phyloP scores from a whole-genome alignment of 2,888 invertebrate species.

The Stegana nigrithorax region DNA sequence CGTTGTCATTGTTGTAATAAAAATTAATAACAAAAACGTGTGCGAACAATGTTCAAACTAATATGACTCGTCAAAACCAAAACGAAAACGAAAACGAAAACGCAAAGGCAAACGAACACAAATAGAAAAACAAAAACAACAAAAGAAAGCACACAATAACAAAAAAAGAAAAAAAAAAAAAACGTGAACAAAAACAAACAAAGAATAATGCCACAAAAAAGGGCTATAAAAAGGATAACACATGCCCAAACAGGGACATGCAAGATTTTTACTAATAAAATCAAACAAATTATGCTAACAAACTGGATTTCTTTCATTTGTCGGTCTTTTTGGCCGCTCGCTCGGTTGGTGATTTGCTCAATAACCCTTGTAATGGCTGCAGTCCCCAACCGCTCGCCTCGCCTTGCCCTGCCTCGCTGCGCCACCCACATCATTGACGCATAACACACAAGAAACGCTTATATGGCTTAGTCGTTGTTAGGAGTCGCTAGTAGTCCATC shows the following conservation, averaged over 20 bases:
- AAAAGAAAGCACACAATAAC: not conserved
- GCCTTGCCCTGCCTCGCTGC: too few species aligned
- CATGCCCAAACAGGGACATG: not conserved
- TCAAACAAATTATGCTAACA: conserved; percentile 65
- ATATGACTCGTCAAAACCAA: conserved; percentile 13
- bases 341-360: conserved; percentile 62
- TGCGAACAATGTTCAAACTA: conserved; percentile 24
- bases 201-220: not conserved
- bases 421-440: not conserved
- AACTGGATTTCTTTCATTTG: conserved; percentile 55
- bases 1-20: conserved; percentile 50
- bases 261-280: conserved; percentile 35
- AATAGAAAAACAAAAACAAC: conserved; percentile 37
- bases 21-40: conserved; percentile 65
- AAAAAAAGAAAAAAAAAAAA: conserved; percentile 25
- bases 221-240: conserved; percentile 1
- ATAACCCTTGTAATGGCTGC: conserved; percentile 67
- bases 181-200: conserved; percentile 29
- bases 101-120: conserved; percentile 32
- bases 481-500: conserved; percentile 59
- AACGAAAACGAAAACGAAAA: not conserved
- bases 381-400: too few species aligned
- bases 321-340: conserved; percentile 26
- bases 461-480: conserved; percentile 28
- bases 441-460: too few species aligned